Evolutionary conservation across 37 sponge, comb jelly and placozoan species (phyloP).

Genomic region (Bolinopsis microptera): DNA sequence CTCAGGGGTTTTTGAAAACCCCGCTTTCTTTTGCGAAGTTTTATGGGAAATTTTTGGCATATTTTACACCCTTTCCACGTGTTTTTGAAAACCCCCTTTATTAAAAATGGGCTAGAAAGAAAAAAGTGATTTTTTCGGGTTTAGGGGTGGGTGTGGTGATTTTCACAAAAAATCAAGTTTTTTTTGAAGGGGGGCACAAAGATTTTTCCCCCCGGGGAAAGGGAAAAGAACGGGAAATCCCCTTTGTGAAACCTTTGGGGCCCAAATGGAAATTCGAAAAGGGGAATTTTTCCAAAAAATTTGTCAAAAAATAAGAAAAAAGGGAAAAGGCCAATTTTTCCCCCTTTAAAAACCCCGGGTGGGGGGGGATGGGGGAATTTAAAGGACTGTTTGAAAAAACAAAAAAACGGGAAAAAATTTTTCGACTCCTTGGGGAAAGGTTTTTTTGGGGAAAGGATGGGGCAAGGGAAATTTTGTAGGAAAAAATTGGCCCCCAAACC

Average conservation of each 20-base stretch:
- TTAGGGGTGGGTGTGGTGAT: background rate
- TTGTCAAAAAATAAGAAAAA: background rate
- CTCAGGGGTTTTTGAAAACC: background rate
- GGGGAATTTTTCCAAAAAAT: background rate
- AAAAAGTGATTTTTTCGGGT: background rate
- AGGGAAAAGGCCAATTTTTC: too few relatives aligned
- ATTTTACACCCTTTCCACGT: background rate
- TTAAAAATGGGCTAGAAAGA: background rate
- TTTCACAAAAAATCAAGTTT: too few relatives aligned
- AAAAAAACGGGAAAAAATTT: background rate
- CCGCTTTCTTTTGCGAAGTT: constrained; percentile 21
- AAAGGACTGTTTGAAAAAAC: background rate
- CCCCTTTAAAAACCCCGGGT: background rate
- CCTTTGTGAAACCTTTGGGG: background rate
- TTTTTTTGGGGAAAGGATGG: background rate
- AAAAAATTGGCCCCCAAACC: background rate
- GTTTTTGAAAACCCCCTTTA: background rate
- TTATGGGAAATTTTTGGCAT: background rate
- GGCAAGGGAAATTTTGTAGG: background rate
- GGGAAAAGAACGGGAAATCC: background rate
- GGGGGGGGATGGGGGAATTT: background rate
- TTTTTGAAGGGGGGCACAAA: background rate
- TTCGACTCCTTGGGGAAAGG: background rate
- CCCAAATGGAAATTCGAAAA: background rate
- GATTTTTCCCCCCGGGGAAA: background rate